Conservation (phyloP, 2,888 invertebrate genomes). For the Villa cingulata region DNA sequence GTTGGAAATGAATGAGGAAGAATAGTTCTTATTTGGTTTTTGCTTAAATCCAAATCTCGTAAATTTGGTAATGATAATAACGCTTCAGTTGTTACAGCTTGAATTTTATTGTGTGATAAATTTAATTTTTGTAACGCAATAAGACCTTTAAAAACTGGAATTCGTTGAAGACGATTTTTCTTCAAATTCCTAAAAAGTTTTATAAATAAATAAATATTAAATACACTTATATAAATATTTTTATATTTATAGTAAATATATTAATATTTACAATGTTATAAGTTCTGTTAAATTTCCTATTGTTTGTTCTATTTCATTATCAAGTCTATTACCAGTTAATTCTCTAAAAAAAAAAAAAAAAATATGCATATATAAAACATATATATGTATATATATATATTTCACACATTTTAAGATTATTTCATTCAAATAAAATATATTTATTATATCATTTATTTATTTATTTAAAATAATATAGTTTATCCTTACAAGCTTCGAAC, state of each 20-base stretch:
- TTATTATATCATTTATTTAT: neutral
- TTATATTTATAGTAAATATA: neutral
- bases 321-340: constrained; percentile 43
- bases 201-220: neutral
- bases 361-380: neutral
- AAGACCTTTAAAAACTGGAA: constrained; percentile 68
- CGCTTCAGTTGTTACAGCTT: constrained; percentile 67
- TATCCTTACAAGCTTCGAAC: constrained; percentile 54
- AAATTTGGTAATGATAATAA: constrained; percentile 57
- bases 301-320: constrained; percentile 37
- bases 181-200: constrained; percentile 41
- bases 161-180: constrained; percentile 63
- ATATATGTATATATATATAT: too few species aligned
- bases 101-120: constrained; percentile 68
- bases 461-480: constrained; percentile 4
- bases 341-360: constrained; percentile 36
- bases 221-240: neutral
- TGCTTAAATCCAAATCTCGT: constrained; percentile 34
- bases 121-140: constrained; percentile 58
- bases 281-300: constrained; percentile 38
- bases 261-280: constrained; percentile 38
- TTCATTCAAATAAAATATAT: neutral
- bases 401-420: too few species aligned
- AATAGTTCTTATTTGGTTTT: constrained; percentile 36
- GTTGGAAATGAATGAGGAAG: constrained; percentile 39